Base-by-base conservation (phyloP, 2,888 invertebrate species). In the Acleris cristana region DNA sequence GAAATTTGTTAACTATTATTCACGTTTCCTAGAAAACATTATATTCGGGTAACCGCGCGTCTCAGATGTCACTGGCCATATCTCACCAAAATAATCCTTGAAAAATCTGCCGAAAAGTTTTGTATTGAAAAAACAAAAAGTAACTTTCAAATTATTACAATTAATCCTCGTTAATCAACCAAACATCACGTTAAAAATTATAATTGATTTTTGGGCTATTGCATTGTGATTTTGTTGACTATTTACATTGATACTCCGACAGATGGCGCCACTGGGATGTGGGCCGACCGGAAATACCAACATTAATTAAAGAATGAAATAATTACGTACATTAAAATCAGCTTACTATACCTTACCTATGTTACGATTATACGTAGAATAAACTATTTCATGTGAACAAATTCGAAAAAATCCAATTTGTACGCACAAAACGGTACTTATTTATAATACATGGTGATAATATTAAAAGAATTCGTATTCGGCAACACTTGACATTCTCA, bases 401-500 rank as follows among this genome's bases (percentile, higher is more conserved):
- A 76, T 60, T 64, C 71, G 71, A 57, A 66, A 56, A 14, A 54
- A 34, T 65, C 73, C 73, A 70, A 72, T 72, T 69, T 79, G 76
- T 86, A 81, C 86, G 82, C 74, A 82, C 73, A 72, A 75, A 84
- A 75, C 78, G 82, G 71, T 72, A 80, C 91, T 90, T 90, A 92
- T 83, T 80, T 86, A 89, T 88, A 87, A 85, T 89, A 92, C 85
- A 91, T 84, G 88, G 86, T 86, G 90, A 89, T 90, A 87, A 87
- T 91, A 91, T 90, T 90, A 90, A 91, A 90, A 86, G 85, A 90
- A 88, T 87, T 86, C 83, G 84, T 91, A 90, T 91, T 91, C 91
- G 84, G 92, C 92, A 92, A 92, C 92, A 92, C 92, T 92, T 92
- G 92, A 92, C 91, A 92, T 91, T 90, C 90, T 77, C 76, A 83